Percentiles rank a stretch among this genome's conserved stretches.
phyloP scores from a whole-genome alignment of 2,888 invertebrate species.

The Melanotus villosus region DNA sequence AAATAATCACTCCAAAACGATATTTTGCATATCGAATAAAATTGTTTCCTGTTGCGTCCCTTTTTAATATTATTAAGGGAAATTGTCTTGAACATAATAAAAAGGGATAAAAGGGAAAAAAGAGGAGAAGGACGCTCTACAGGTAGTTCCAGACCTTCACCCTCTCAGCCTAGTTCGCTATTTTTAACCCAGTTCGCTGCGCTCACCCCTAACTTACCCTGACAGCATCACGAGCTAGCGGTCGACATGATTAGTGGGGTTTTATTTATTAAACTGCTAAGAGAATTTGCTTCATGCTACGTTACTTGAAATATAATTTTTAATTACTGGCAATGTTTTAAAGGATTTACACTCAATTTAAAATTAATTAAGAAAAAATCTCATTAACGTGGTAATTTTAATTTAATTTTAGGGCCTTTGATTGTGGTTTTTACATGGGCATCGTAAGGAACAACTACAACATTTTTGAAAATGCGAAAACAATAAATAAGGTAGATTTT shows the following conservation, averaged over 20 bases:
- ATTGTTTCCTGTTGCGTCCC: constrained; percentile 33
- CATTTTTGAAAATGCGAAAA: too few species aligned
- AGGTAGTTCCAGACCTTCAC: constrained; percentile 53
- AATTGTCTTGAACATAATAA: constrained; percentile 40
- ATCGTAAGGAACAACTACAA: too few species aligned
- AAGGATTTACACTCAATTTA: too few species aligned
- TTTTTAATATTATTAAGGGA: constrained; percentile 32
- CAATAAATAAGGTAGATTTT: too few species aligned
- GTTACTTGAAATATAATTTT: constrained; percentile 25
- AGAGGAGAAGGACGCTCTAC: constrained; percentile 38
- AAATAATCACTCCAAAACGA: background rate
- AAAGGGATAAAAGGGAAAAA: constrained; percentile 36
- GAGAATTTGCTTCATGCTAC: constrained; percentile 7
- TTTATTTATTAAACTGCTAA: constrained; percentile 39
- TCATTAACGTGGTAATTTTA: too few species aligned
- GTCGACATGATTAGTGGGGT: constrained; percentile 47
- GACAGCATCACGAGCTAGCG: constrained; percentile 50
- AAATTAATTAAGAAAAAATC: too few species aligned
- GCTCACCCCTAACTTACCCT: constrained; percentile 49
- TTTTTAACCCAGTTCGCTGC: constrained; percentile 56
- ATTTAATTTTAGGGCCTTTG: too few species aligned
- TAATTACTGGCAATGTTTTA: constrained; percentile 20
- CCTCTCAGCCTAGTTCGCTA: constrained; percentile 55
- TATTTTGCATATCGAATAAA: constrained; percentile 26
- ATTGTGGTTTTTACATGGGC: too few species aligned